Percentiles rank a stretch among this genome's conserved stretches.
phyloP scores from a whole-genome alignment of 2,888 invertebrate genomes.

The Dexiosoma caninum region DNA sequence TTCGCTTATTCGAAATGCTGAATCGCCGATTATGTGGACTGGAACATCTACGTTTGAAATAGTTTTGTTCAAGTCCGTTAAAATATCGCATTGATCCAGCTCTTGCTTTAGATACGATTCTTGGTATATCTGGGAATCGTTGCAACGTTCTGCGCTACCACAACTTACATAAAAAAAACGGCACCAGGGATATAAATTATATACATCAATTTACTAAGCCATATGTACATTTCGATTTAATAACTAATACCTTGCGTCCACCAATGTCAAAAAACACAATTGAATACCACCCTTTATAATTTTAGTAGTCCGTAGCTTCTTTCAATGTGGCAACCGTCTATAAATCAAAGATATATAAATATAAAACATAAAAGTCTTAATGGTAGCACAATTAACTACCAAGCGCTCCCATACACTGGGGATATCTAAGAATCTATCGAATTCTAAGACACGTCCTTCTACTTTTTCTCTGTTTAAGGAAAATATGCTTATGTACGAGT shows the following conservation, averaged over 20 bases:
- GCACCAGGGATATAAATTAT: not conserved
- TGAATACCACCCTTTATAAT: constrained; percentile 1
- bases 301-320: constrained; percentile 1
- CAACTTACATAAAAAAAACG: not conserved
- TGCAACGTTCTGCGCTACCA: not conserved
- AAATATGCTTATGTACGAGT: not conserved
- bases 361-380: not conserved
- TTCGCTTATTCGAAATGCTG: constrained; percentile 25
- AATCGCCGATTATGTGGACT: constrained; percentile 12
- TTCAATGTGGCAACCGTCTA: constrained; percentile 6
- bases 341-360: not conserved
- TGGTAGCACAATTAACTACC: not conserved
- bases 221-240: too few species aligned
- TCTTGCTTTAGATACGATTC: constrained; percentile 3
- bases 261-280: not conserved
- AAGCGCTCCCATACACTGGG: not conserved
- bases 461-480: not conserved
- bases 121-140: constrained; percentile 8
- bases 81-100: not conserved
- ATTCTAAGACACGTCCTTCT: not conserved
- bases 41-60: not conserved
- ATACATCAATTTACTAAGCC: too few species aligned
- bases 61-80: constrained; percentile 1
- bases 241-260: not conserved
- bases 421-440: not conserved